Evolutionary conservation across 2,888 invertebrate species (phyloP).

Genomic region (Nemoura dubitans): DNA sequence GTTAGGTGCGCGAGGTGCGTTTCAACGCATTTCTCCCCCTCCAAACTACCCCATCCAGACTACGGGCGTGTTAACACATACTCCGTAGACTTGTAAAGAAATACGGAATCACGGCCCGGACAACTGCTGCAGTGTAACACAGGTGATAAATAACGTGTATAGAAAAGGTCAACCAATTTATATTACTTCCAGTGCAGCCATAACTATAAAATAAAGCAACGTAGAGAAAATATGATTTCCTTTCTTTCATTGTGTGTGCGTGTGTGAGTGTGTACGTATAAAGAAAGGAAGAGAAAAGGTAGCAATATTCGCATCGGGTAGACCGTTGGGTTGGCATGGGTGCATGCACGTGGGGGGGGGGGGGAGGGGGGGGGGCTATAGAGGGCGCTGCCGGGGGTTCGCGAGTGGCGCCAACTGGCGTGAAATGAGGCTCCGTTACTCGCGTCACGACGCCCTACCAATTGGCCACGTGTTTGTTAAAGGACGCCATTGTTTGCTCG

Average conservation of each 20-base stretch:
- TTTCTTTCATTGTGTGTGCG: background rate
- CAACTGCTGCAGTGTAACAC: background rate
- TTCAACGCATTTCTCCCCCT: background rate
- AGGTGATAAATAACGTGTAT: background rate
- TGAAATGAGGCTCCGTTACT: constrained; percentile 43
- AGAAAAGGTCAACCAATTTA: background rate
- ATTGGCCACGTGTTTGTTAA: constrained; percentile 46
- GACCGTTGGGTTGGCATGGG: background rate
- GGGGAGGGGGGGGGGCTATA: background rate
- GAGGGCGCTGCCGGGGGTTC: constrained; percentile 1
- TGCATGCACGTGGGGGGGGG: background rate
- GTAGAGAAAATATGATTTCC: background rate
- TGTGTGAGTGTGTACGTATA: background rate
- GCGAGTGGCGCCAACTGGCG: constrained; percentile 22
- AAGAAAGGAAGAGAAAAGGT: background rate
- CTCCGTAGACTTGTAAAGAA: background rate
- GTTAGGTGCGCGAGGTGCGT: too few species aligned
- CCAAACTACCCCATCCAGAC: background rate
- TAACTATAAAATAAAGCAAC: background rate
- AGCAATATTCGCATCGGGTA: background rate
- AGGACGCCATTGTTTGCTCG: constrained; percentile 43
- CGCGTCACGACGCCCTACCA: constrained; percentile 42
- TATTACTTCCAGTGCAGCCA: background rate
- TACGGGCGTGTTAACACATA: background rate
- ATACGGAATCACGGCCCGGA: background rate